Evolutionary conservation across 2,113 vertebrate genomes (phyloP).

Genomic region (Panthera uncia): DNA sequence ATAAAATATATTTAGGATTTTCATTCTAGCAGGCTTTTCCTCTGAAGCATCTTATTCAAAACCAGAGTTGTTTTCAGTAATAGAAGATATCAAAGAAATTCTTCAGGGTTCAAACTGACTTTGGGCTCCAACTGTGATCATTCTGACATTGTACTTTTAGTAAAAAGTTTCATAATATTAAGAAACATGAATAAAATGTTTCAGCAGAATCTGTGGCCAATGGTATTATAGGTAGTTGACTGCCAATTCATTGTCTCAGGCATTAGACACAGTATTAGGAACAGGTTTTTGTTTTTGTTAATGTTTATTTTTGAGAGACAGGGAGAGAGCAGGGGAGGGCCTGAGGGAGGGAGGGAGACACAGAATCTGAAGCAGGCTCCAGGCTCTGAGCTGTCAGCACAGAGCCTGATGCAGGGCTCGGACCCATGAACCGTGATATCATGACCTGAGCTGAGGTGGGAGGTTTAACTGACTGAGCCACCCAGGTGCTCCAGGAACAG

Average conservation of each 20-base stretch:
- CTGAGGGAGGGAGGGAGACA: no score
- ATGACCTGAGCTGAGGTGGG: no score
- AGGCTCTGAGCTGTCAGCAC: no score
- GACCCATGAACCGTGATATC: no score
- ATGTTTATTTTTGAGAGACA: no score
- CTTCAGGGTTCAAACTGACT: not conserved
- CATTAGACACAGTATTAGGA: slow-evolving; percentile 31
- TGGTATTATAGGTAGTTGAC: not conserved
- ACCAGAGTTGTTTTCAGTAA: slow-evolving; percentile 36
- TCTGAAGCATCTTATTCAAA: slow-evolving; percentile 51
- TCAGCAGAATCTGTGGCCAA: slow-evolving; percentile 7
- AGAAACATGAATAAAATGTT: not conserved
- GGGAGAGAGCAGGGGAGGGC: no score
- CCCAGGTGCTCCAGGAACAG: no score
- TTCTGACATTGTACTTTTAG: not conserved
- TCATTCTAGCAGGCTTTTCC: slow-evolving; percentile 66
- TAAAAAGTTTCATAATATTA: not conserved
- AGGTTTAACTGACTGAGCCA: no score
- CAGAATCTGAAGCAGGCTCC: no score
- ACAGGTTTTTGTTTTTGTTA: not conserved
- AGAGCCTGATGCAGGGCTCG: no score
- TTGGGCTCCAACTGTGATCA: not conserved
- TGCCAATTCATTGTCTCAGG: not conserved
- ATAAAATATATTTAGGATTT: slow-evolving; percentile 36
- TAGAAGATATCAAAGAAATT: slow-evolving; percentile 38